Percentiles rank a stretch among this genome's conserved stretches.
Evolutionary conservation across 2,113 vertebrate species (phyloP).

Genomic region (Phocoena sinus): DNA sequence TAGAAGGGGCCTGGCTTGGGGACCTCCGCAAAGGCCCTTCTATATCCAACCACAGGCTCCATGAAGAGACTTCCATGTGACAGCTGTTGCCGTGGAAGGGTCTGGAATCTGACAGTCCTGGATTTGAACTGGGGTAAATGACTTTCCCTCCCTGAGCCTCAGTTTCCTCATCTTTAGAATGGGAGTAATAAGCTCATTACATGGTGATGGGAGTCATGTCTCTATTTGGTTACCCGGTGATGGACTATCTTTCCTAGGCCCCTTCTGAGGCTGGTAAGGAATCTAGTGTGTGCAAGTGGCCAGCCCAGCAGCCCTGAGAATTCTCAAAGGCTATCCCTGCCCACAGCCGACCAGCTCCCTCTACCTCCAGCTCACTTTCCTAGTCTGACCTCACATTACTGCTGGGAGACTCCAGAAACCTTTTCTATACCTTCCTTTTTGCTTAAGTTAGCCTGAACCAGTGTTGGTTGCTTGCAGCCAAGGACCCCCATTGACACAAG

Average conservation of each 20-base stretch:
- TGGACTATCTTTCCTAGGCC: neutral
- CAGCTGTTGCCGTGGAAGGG: neutral
- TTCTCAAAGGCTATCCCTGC: no score
- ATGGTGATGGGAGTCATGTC: neutral
- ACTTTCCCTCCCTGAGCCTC: neutral
- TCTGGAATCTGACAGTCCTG: neutral
- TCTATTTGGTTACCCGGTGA: neutral
- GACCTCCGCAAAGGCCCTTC: neutral
- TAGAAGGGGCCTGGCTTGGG: neutral
- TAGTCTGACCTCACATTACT: neutral
- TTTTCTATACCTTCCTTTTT: neutral
- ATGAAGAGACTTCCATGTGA: neutral
- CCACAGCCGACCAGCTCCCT: neutral
- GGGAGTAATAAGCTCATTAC: neutral
- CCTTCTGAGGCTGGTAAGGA: neutral
- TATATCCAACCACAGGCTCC: neutral
- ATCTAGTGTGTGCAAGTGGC: neutral
- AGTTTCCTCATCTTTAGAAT: neutral
- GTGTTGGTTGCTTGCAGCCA: neutral
- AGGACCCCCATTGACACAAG: neutral
- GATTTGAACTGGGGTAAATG: neutral
- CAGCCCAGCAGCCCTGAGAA: neutral
- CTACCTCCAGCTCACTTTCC: neutral
- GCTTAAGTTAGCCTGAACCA: neutral
- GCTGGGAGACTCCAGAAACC: neutral